phyloP scores from a whole-genome alignment of 2,797 vertebrate species.

The Furcifer pardalis region DNA sequence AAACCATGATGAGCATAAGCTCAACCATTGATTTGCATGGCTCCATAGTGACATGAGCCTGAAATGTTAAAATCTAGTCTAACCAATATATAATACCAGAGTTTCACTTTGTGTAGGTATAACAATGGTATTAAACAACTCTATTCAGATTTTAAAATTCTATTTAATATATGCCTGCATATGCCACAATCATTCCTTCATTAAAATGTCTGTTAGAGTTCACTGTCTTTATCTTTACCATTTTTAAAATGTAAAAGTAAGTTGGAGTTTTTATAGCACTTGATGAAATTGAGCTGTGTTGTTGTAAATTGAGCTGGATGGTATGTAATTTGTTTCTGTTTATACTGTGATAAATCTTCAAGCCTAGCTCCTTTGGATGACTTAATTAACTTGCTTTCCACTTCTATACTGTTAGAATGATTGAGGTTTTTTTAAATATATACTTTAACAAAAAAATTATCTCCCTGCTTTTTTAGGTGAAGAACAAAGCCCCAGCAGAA shows the following conservation, averaged over 20 bases:
- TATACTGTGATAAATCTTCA: background rate
- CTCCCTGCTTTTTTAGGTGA: slow-evolving; percentile 80
- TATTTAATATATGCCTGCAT: background rate
- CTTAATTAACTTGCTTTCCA: background rate
- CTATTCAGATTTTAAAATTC: background rate
- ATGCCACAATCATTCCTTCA: too few species aligned
- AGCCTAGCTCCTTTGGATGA: background rate
- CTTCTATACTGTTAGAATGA: background rate
- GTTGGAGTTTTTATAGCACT: background rate
- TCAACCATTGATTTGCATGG: too few species aligned
- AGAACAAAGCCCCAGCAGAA: slow-evolving; percentile 96
- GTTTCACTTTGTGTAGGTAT: background rate
- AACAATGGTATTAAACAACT: too few species aligned
- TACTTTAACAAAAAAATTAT: slow-evolving; percentile 14
- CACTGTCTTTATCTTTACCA: too few species aligned
- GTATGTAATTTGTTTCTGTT: background rate
- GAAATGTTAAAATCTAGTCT: background rate
- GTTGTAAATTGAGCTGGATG: background rate
- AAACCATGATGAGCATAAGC: too few species aligned
- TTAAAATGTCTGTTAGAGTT: too few species aligned
- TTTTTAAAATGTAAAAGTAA: too few species aligned
- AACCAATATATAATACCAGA: background rate
- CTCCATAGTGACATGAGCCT: too few species aligned
- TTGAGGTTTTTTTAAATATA: background rate
- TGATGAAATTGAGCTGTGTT: background rate